Evolutionary conservation across 2,113 vertebrate species (phyloP).

Genomic region (Poicephalus gulielmi): DNA sequence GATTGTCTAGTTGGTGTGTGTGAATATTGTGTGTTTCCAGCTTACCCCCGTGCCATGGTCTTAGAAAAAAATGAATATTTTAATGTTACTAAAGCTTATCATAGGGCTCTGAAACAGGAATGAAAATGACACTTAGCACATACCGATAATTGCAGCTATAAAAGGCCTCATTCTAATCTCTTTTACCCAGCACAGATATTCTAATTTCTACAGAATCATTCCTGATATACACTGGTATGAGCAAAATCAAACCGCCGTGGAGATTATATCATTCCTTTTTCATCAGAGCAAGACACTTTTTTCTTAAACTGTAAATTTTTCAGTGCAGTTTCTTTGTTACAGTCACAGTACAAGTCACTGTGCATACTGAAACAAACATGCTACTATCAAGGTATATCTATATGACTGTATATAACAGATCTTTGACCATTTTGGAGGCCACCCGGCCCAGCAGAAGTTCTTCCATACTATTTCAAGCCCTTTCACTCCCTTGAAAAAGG

Average conservation of each 20-base stretch:
- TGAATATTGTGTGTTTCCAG: not conserved
- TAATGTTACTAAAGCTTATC: not conserved
- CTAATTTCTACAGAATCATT: not conserved
- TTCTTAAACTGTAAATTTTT: not conserved
- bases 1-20: too few species aligned
- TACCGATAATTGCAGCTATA: not conserved
- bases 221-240: not conserved
- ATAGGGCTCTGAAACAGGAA: not conserved
- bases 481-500: not conserved
- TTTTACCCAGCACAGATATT: not conserved
- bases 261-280: not conserved
- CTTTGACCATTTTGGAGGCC: not conserved
- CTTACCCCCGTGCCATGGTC: not conserved
- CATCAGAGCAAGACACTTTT: not conserved
- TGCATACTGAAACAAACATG: not conserved
- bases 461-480: not conserved
- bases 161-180: not conserved
- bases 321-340: not conserved
- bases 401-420: not conserved
- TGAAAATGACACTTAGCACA: not conserved
- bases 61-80: not conserved
- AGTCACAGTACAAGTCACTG: not conserved
- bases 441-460: not conserved
- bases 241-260: not conserved
- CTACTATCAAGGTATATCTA: not conserved